Evolutionary conservation across 2,888 invertebrate genomes (phyloP), one percentile per base, ranked within the genome.

Genomic region (Isotomurus palustris): DNA sequence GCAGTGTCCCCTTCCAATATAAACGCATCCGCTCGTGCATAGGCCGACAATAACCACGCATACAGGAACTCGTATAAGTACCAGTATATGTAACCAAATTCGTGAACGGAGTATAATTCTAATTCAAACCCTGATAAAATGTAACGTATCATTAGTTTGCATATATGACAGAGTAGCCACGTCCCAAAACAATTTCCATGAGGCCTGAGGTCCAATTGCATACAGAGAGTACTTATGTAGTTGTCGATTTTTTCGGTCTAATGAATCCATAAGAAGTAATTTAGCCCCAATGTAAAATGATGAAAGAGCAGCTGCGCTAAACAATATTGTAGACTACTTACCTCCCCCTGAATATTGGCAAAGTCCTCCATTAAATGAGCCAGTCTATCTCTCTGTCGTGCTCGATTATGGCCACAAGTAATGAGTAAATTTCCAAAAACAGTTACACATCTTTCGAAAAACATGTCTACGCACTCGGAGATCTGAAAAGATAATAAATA

Each of bases 151-250:
- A 96, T 95, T 29, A 92, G 85, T 43, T 88, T 79, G 48, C 94
- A 80, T 44, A 93, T 91, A 76, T 96, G 93, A 78, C 95, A 94
- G 64, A 97, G 80, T 36, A 95, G 84, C 95, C 96, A 97, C 1
- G 94, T 94, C 53, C 89, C 89, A 74, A 91, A 91, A 75, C 90
- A 93, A 1, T 91, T 88, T 45, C 85, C 76, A 75, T 89, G 88
- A 40, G 84, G 83, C 22, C 86, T 80, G 19, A 83, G 82, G 49
- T 87, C 86, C 54, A 82, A 81, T 73, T 84, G 86, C 48, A 83
- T 76, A 29, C 83, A 82, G 56, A 88, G 76, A 60, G 80, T 80
- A 73, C 88, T 87, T 63, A 91, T 79, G 73, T 83, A 85, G 5
- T 88, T 87, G 76, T 96, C 95, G 21, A 95, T 87, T 66, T 89